Conservation (phyloP, 2,113 vertebrate species). For the Psilopogon haemacephalus region DNA sequence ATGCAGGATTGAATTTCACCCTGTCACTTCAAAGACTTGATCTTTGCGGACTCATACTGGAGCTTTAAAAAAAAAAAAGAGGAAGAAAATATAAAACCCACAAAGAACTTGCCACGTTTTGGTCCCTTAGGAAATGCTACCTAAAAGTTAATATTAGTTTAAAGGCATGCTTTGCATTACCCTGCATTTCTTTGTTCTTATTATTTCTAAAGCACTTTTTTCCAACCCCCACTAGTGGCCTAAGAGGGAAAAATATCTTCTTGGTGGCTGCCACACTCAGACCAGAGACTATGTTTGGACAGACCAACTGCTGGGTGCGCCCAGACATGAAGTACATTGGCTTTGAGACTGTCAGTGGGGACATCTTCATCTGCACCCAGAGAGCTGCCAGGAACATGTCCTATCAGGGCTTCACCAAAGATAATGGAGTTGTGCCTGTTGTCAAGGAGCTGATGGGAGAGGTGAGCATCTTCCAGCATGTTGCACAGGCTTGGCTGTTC, state of each 20-base stretch:
- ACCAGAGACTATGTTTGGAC: conserved; percentile 98
- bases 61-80: not conserved
- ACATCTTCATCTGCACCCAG: conserved; percentile 88
- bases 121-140: not conserved
- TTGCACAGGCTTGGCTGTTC: not conserved
- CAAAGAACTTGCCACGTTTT: not conserved
- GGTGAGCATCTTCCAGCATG: conserved; percentile 70
- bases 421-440: conserved; percentile 87
- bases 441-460: conserved; percentile 93
- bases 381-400: conserved; percentile 95
- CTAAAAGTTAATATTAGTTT: not conserved
- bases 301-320: conserved; percentile 96
- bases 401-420: conserved; percentile 92
- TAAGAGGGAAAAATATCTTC: conserved; percentile 90
- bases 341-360: conserved; percentile 84
- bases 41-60: not conserved
- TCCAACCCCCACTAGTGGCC: conserved; percentile 71
- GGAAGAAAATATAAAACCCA: not conserved
- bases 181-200: not conserved
- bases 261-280: conserved; percentile 94
- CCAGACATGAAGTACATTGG: conserved; percentile 95
- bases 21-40: not conserved
- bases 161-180: not conserved
- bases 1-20: not conserved
- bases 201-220: not conserved